Evolutionary conservation across 2,113 vertebrate species (phyloP).

Genomic region (Podarcis raffonei): DNA sequence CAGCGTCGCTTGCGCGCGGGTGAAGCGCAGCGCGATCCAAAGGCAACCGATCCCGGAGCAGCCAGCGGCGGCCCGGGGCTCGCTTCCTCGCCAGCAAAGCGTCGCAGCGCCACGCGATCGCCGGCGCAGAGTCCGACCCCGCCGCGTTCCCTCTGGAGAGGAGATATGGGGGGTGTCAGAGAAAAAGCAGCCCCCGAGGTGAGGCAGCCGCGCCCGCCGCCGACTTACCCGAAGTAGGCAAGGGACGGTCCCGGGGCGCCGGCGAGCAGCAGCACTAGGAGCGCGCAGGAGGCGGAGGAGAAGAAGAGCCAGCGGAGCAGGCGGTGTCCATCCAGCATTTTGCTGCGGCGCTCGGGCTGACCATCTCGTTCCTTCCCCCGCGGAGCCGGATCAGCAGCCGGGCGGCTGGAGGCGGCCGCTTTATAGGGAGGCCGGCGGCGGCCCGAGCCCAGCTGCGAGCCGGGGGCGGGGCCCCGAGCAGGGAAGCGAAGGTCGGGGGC

Average conservation of each 20-base stretch:
- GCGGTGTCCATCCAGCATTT: constrained; percentile 94
- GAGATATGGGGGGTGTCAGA: not conserved
- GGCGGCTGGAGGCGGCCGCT: constrained; percentile 74
- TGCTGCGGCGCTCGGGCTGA: constrained; percentile 90
- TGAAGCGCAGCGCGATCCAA: no score
- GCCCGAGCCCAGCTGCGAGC: constrained; percentile 68
- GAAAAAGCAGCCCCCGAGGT: not conserved
- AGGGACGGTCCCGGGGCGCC: constrained; percentile 79
- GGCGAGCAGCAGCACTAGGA: constrained; percentile 81
- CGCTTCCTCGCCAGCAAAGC: not conserved
- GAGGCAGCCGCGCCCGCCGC: not conserved
- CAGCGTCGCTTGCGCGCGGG: no score
- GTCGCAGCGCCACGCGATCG: not conserved
- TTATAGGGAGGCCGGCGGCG: constrained; percentile 51
- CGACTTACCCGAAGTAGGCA: constrained; percentile 88
- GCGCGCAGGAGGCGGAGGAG: constrained; percentile 72
- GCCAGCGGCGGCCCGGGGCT: not conserved
- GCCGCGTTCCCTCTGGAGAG: not conserved
- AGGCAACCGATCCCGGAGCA: no score
- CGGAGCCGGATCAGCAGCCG: constrained; percentile 80
- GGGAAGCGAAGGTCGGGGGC: not conserved
- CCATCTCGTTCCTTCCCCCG: constrained; percentile 87
- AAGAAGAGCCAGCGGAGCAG: constrained; percentile 85
- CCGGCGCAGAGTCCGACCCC: not conserved
- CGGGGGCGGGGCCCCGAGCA: constrained; percentile 2